Evolutionary conservation across 1,140 invertebrate genomes (phyloP), one percentile per base, ranked within the genome.

Genomic region (Acromyrmex charruanus): DNA sequence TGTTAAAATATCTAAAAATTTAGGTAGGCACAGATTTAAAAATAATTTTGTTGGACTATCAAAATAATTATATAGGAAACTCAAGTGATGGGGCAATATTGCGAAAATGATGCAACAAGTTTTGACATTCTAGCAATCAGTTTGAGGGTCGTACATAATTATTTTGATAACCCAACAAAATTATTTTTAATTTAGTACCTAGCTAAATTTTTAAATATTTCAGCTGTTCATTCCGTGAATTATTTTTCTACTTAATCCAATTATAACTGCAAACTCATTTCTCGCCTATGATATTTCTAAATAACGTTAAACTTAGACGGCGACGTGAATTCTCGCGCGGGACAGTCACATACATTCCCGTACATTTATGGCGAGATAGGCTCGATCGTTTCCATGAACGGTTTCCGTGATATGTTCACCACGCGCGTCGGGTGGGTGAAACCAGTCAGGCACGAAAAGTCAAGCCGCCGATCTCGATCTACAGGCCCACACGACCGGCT

Each of bases 301-400:
- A 63, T 44, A 49, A 28, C 39, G 3, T 53, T 25, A 31, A 31
- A 31, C 28, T 53, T 69, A 10, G 7, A 80, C n/a, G 31, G 7
- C 31, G 28, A 35, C 3, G 39, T 28, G 6, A 69, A 68, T 68
- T 28, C 3, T 44, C 21, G 53, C 25, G 14, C 44, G 61, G 12
- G 49, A 59, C 28, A 58, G 28, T n/a, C 25, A 12, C 69, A 2
- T 69, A 31, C 31, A 55, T 71, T 81, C 51, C 25, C 79, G 35
- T 89, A 88, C 65, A 89, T 85, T 88, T 89, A 87, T 88, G 81
- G 88, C 25, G 87, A 85, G 87, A 88, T 51, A 86, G 69, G 49
- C 68, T 79, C 21, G 49, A 72, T 28, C 81, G 55, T 68, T 79
- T 85, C 66, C 80, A 71, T 31, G 69, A 81, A 71, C 49, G 77